Percentiles rank a stretch among this genome's conserved stretches.
Evolutionary conservation across 2,113 vertebrate species (phyloP).

Genomic region (Microcebus jonahi): DNA sequence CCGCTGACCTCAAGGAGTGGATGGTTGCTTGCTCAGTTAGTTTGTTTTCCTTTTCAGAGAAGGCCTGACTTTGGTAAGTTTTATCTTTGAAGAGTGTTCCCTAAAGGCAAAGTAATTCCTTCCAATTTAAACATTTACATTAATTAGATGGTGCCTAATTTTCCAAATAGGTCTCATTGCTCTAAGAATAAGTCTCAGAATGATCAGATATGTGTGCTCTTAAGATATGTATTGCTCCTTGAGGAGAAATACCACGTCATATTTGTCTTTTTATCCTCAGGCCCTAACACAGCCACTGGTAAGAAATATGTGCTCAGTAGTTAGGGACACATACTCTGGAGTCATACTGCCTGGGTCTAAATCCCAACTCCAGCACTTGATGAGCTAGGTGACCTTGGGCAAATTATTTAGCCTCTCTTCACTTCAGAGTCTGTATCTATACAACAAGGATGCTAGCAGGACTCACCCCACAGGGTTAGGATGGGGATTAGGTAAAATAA

Average conservation of each 20-base stretch:
- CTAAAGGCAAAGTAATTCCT: background rate
- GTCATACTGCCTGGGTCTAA: background rate
- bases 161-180: background rate
- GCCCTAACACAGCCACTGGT: background rate
- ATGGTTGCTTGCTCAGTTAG: background rate
- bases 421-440: background rate
- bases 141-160: slow-evolving; percentile 23
- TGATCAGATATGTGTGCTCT: background rate
- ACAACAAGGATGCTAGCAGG: background rate
- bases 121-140: background rate
- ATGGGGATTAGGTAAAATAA: background rate
- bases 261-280: background rate
- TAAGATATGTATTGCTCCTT: background rate
- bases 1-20: background rate
- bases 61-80: slow-evolving; percentile 68
- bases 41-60: slow-evolving; percentile 52
- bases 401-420: background rate
- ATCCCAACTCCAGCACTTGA: background rate
- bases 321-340: background rate
- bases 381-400: background rate
- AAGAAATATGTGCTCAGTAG: background rate
- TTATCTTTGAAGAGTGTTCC: slow-evolving; percentile 22
- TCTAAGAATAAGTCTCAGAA: background rate
- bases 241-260: background rate
- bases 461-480: background rate